These are phyloP conservation scores for Polydrusus tereticollis DNA, from an alignment of 2,888 invertebrate genomes.

Conservation along the genomic window DNA sequence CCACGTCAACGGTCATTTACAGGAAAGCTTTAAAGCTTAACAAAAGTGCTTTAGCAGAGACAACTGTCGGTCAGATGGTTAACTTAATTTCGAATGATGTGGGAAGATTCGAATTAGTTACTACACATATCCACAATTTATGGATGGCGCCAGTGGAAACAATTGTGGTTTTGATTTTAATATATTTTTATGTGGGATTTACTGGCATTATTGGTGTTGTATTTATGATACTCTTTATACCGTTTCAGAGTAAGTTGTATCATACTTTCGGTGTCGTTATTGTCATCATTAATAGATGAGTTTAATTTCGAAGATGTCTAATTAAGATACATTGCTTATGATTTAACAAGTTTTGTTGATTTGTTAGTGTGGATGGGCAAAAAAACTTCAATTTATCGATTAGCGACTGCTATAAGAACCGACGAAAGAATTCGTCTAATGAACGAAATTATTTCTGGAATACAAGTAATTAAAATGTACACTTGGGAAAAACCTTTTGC, in stretches of 20 bases:
- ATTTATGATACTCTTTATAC: constrained; percentile 62
- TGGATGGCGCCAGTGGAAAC: constrained; percentile 75
- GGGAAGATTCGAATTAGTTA: constrained; percentile 78
- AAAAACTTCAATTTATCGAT: constrained; percentile 78
- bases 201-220: constrained; percentile 64
- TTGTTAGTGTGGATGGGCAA: constrained; percentile 72
- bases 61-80: constrained; percentile 75
- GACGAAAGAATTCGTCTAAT: constrained; percentile 88
- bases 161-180: constrained; percentile 69
- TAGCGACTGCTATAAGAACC: constrained; percentile 82
- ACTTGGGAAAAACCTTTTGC: constrained; percentile 93
- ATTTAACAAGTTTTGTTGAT: constrained; percentile 3
- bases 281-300: neutral
- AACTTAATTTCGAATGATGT: constrained; percentile 85
- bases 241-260: constrained; percentile 61
- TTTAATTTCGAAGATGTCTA: too few species aligned
- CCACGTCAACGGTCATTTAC: constrained; percentile 86
- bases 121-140: constrained; percentile 48
- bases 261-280: neutral
- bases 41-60: constrained; percentile 86
- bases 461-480: constrained; percentile 96
- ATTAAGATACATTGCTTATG: too few species aligned
- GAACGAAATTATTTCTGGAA: constrained; percentile 90
- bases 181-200: constrained; percentile 65
- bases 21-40: constrained; percentile 79